Conservation (phyloP, 1,140 invertebrate genomes). For the Achroia grisella region DNA sequence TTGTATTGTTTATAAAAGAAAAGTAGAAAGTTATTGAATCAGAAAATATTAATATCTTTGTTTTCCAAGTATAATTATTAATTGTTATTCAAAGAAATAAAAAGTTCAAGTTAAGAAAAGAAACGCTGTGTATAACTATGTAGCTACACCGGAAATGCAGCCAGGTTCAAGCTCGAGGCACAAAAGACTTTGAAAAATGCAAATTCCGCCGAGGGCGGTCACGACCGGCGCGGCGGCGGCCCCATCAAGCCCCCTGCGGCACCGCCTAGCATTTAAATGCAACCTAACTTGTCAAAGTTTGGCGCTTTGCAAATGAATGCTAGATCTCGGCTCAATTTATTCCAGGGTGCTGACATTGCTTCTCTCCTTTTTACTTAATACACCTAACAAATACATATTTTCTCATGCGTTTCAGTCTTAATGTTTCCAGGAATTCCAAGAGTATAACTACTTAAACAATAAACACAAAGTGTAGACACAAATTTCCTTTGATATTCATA, state of each 20-base stretch:
- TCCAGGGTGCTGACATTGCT: conserved; percentile 2
- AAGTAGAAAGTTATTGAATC: no score
- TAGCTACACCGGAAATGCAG: conserved; percentile 18
- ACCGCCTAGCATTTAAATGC: conserved; percentile 47
- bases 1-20: no score
- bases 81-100: no score
- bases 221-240: conserved; percentile 2
- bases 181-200: conserved; percentile 47
- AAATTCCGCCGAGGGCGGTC: conserved; percentile 27
- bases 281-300: conserved; percentile 56
- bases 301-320: conserved; percentile 44
- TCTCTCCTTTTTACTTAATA: background rate
- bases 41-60: no score
- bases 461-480: background rate
- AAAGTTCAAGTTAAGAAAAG: no score
- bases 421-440: no score
- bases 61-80: no score
- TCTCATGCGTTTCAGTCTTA: background rate
- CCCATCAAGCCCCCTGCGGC: conserved; percentile 9
- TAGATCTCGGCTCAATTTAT: conserved; percentile 31
- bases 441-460: no score
- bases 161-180: conserved; percentile 19
- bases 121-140: no score
- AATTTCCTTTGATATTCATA: conserved; percentile 15
- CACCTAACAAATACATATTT: background rate